phyloP scores from a whole-genome alignment of 2,888 invertebrate genomes.

The Atethmia centrago region DNA sequence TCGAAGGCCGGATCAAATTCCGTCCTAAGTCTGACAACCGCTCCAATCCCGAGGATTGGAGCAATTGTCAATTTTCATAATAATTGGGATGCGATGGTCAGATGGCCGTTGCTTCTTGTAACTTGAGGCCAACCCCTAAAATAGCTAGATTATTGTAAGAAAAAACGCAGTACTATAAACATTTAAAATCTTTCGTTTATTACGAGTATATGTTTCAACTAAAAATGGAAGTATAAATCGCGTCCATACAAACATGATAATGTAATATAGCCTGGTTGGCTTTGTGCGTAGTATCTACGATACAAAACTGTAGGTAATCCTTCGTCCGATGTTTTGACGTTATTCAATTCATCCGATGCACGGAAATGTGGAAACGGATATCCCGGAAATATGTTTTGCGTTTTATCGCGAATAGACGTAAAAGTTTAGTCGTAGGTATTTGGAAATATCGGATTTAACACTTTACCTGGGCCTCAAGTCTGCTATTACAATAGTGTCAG shows the following conservation, averaged over 20 bases:
- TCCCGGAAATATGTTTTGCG: slow-evolving; percentile 40
- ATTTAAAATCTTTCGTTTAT: neutral
- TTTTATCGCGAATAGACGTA: slow-evolving; percentile 36
- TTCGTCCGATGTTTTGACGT: slow-evolving; percentile 22
- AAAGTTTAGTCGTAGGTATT: slow-evolving; percentile 20
- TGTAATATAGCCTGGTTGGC: neutral
- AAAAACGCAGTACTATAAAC: neutral
- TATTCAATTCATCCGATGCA: slow-evolving; percentile 42
- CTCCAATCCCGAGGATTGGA: neutral
- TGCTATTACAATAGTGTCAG: too few relatives aligned
- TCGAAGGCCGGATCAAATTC: neutral
- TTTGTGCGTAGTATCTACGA: neutral
- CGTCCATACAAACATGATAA: neutral
- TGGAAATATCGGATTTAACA: too few relatives aligned
- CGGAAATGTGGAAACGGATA: slow-evolving; percentile 37
- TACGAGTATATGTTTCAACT: neutral
- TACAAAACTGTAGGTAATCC: slow-evolving; percentile 22
- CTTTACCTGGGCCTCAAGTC: too few relatives aligned
- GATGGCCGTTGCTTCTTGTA: neutral
- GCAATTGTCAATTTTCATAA: too few relatives aligned
- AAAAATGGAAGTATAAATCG: neutral
- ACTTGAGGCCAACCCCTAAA: neutral
- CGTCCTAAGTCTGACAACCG: neutral
- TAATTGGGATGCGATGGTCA: slow-evolving; percentile 11
- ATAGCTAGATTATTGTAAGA: neutral